Evolutionary conservation across 2,888 invertebrate species (phyloP).

Genomic region (Julus scanicus): DNA sequence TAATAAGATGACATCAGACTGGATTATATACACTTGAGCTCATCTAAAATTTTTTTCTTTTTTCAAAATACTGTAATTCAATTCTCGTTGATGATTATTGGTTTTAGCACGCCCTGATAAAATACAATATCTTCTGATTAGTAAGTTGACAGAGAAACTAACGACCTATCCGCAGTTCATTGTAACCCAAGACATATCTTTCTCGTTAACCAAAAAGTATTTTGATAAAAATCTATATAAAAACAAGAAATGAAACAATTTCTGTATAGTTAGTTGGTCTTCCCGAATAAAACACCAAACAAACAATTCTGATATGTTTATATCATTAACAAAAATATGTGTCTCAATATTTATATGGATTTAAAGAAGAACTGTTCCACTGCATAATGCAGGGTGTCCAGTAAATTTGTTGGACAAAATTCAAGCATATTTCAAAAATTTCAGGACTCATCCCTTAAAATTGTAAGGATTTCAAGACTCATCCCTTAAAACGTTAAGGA

Average conservation of each 20-base stretch:
- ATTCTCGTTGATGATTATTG: neutral
- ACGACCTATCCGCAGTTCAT: neutral
- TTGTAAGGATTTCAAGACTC: too few relatives aligned
- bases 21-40: slow-evolving; percentile 4
- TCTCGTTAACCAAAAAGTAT: neutral
- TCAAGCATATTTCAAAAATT: too few relatives aligned
- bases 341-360: too few relatives aligned
- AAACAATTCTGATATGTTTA: too few relatives aligned
- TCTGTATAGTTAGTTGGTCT: neutral
- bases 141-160: neutral
- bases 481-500: too few relatives aligned
- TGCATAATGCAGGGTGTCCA: too few relatives aligned
- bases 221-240: neutral
- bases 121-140: too few relatives aligned
- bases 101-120: neutral
- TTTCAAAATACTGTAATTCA: neutral
- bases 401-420: too few relatives aligned
- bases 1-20: neutral
- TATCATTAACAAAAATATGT: too few relatives aligned
- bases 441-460: too few relatives aligned
- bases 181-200: neutral
- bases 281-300: too few relatives aligned
- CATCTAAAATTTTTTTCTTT: neutral
- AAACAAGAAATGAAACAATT: neutral
- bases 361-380: too few relatives aligned